Base-by-base conservation (phyloP, 2,797 vertebrate genomes). In the Lemur catta region DNA sequence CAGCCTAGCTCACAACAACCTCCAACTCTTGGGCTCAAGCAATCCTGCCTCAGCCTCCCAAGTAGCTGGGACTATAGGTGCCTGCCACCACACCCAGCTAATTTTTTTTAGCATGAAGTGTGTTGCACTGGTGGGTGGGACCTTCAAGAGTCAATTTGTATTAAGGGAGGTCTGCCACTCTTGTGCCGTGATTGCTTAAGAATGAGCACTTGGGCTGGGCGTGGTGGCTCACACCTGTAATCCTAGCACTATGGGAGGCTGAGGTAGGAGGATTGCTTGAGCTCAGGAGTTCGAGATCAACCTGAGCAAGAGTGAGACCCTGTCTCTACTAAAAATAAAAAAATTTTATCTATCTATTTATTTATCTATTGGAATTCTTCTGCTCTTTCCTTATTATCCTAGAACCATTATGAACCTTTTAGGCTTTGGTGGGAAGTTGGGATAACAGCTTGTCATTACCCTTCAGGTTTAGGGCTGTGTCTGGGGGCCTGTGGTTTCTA, bases 401-500 rank as follows among this genome's bases (percentile, higher is more conserved):
- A 48, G 67, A 91, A 74, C 43, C 13, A 6, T 61, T 22, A 48
- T 30, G 30, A 9, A 69, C 4, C 18, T 86, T 95, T 91, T 50
- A 89, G 55, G 48, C 46, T 85, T 91, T 78, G 20, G 20, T 74
- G 1, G 43, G 41, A 72, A 46, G 14, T 59, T 35, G 59, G 15
- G 33, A 52, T n/a, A 33, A 80, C 10, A 28, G 12, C 50, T 76
- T 33, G 6, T 67, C 15, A 50, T 76, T 92, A 76, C 28, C 63
- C 57, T 91, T 88, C 48, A 81, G 69, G 24, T 61, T 91, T 88
- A 50, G 46, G 38, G 30, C 71, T 90, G 4, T 13, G 2, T 85
- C 28, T 91, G 61, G 52, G 67, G 89, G 43, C 35, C 55, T 78
- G 33, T 84, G n/a, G 67, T 85, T 97, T 91, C 79, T 63, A 82